phyloP scores from a whole-genome alignment of 2,888 invertebrate genomes.

The Dolichopus griseipennis region DNA sequence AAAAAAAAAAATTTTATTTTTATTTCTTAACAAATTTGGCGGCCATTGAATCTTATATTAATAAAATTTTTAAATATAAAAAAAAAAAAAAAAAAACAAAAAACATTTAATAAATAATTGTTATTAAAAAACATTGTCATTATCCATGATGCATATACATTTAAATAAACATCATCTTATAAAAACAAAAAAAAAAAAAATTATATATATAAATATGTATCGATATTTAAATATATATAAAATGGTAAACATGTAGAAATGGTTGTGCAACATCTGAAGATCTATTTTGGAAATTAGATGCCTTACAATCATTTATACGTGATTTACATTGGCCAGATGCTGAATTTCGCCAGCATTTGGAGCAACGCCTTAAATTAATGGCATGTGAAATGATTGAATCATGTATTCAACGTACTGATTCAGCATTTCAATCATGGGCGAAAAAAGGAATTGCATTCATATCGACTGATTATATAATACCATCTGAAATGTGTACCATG shows the following conservation, averaged over 20 bases:
- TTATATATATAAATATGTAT: background rate
- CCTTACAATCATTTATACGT: conserved; percentile 93
- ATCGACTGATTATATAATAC: conserved; percentile 95
- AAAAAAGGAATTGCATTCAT: conserved; percentile 89
- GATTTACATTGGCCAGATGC: conserved; percentile 99
- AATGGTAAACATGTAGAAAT: conserved; percentile 53
- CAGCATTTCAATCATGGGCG: conserved; percentile 84
- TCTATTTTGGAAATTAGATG: conserved; percentile 97
- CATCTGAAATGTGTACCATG: conserved; percentile 98
- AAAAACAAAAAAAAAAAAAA: too few species aligned
- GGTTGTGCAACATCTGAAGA: conserved; percentile 98
- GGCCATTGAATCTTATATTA: too few species aligned
- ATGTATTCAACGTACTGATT: conserved; percentile 83
- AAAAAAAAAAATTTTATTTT: too few species aligned
- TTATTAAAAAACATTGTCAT: too few species aligned
- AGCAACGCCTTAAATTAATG: conserved; percentile 94
- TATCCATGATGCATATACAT: background rate
- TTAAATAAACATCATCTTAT: too few species aligned
- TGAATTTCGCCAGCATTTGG: conserved; percentile 92
- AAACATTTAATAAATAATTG: too few species aligned
- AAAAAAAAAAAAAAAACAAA: too few species aligned
- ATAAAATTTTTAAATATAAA: too few species aligned
- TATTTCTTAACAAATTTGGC: too few species aligned
- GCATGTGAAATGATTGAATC: conserved; percentile 99
- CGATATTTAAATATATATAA: conserved; percentile 11